Base-by-base conservation (phyloP, 2,113 vertebrate genomes). In the Antennarius striatus region DNA sequence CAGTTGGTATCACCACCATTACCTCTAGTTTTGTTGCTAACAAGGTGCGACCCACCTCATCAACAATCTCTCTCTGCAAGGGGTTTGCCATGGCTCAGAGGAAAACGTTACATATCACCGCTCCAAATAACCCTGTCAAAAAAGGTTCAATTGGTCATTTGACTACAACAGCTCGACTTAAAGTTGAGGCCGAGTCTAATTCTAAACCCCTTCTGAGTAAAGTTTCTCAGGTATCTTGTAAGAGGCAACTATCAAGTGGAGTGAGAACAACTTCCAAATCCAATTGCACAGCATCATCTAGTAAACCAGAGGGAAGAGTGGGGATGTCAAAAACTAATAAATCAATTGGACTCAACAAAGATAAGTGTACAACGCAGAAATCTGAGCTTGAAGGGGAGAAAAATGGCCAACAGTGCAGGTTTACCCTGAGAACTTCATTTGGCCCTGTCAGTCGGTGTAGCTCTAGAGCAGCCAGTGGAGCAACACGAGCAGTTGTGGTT, bases 151-250 rank as follows among this genome's bases (percentile, higher is more conserved):
- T 50, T 1, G 29, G 48, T 48, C 42, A 51, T 43, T n/a, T 5
- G 4, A 16, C 51, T 12, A 12, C 47, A 15, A 61, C n/a, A 55
- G 29, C 22, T 56, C 29, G 2, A 68, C 16, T 17, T 56, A 65
- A 53, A 11, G 5, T 15, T 66, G 60, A 53, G 32, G 73, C 17
- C 30, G 70, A 54, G 22, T 0, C 17, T 0, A 63, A 46, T 7
- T 10, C 48, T 11, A 78, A 79, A 56, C 56, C 82, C 6, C 7
- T 22, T 15, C 10, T 66, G 2, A 47, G 2, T 12, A 79, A 71
- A 77, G 17, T 2, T 3, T n/a, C 51, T 46, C 56, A 30, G 14
- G 36, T 22, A 12, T 16, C 59, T 13, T 30, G 10, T 32, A 65
- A 40, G 14, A 63, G 12, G 56, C 62, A 58, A 0, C 1, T 16